Conservation (phyloP, 2,888 invertebrate genomes). For the Drosophila robusta region DNA sequence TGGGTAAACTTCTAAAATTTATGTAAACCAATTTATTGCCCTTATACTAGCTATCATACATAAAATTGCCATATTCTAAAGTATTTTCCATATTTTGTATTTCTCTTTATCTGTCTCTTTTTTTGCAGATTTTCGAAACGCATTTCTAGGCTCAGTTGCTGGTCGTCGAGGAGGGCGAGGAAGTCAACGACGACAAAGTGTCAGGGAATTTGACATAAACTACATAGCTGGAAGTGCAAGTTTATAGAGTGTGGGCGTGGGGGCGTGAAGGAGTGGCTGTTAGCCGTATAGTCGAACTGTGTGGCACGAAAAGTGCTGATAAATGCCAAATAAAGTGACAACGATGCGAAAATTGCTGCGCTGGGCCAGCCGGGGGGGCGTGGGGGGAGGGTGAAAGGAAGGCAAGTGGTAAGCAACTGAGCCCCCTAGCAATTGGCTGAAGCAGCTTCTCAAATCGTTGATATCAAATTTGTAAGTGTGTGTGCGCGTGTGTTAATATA, state of each 20-base stretch:
- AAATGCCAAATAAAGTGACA: slow-evolving; percentile 80
- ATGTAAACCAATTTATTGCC: slow-evolving; percentile 33
- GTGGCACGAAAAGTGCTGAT: slow-evolving; percentile 55
- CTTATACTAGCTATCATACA: slow-evolving; percentile 13
- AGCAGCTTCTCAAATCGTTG: slow-evolving; percentile 60
- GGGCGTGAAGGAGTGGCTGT: slow-evolving; percentile 15
- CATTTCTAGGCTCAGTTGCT: slow-evolving; percentile 69
- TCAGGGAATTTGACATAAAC: slow-evolving; percentile 42
- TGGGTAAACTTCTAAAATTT: slow-evolving; percentile 16
- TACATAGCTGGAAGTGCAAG: slow-evolving; percentile 20
- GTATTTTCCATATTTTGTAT: slow-evolving; percentile 10
- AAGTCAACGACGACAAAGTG: slow-evolving; percentile 11
- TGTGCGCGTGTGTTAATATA: slow-evolving; percentile 8
- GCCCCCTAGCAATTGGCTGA: slow-evolving; percentile 65
- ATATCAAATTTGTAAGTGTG: slow-evolving; percentile 60
- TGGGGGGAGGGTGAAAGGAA: no score
- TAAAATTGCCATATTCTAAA: slow-evolving; percentile 14
- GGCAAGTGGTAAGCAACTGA: slow-evolving; percentile 14
- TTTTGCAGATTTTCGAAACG: slow-evolving; percentile 79
- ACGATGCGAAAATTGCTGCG: slow-evolving; percentile 62
- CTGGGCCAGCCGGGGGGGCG: background rate
- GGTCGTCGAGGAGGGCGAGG: slow-evolving; percentile 8
- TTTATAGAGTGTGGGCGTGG: slow-evolving; percentile 11
- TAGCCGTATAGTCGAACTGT: slow-evolving; percentile 20
- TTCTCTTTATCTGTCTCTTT: slow-evolving; percentile 40